Base-by-base conservation (phyloP, 2,888 invertebrate species). In the Tetheella fluctuosa region DNA sequence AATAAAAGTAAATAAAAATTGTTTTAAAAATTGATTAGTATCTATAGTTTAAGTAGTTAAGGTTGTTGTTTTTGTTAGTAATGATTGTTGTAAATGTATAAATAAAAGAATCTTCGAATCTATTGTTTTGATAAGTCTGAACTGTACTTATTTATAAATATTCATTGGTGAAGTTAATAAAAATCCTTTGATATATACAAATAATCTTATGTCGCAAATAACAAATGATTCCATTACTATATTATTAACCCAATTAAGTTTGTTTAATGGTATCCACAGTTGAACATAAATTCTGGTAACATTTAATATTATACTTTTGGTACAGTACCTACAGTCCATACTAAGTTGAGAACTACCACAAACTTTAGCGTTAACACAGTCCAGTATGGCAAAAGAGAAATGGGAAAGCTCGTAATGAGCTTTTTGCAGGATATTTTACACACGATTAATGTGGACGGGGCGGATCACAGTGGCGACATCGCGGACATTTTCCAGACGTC, bases 401-500 rank as follows among this genome's bases (percentile, higher is more conserved):
- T 64, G 69, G 71, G 60, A 64, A 62, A 65, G 67, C 57, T 62
- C 61, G 66, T 77, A 81, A 83, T 77, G 76, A 80, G 77, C 77
- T 84, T 81, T 80, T 81, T 80, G 71, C 71, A 63, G 69, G 74
- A 74, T 80, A 85, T 83, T 85, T 85, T 81, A 82, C 83, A 84
- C 83, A 80, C 84, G 78, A 87, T 86, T 83, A 85, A 86, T 80
- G 81, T 75, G 68, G 72, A 79, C 71, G 66, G 78, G 76, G 72
- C 73, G 77, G 79, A 81, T 79, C 77, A 76, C 70, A 73, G 77
- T 69, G 75, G 77, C 74, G 76, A 79, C 79, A 76, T 73, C 75
- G 78, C 74, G 79, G 81, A 83, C 81, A 80, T 78, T 84, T 82
- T 79, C 83, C 84, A 88, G 89, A 85, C 86, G 74, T 75, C 80